These are phyloP conservation scores for Piprites chloris DNA, from an alignment of 2,113 vertebrate species.

Conservation along the genomic window DNA sequence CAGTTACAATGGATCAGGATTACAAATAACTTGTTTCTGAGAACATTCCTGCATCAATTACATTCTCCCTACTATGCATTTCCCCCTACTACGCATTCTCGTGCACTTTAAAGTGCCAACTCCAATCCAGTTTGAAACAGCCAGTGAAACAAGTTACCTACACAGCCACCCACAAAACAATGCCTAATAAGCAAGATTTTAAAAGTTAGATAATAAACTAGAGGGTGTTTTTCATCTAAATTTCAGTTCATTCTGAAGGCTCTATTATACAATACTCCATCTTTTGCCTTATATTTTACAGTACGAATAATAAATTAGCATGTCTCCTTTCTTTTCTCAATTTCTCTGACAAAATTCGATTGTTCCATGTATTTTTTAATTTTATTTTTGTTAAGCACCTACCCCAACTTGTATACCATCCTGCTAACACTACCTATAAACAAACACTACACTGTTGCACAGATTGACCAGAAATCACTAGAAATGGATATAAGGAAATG, in stretches of 20 bases:
- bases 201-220: not conserved
- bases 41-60: not conserved
- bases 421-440: not conserved
- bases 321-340: not conserved
- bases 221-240: not conserved
- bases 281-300: not conserved
- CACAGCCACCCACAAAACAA: not conserved
- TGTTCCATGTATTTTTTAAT: not conserved
- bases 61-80: not conserved
- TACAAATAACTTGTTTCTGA: not conserved
- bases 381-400: not conserved
- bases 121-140: not conserved
- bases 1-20: not conserved
- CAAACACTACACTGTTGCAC: not conserved
- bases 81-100: not conserved
- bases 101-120: not conserved
- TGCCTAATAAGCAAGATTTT: not conserved
- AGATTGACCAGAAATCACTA: not conserved
- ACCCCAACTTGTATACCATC: not conserved
- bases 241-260: not conserved
- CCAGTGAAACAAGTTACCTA: not conserved
- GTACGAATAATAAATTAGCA: not conserved
- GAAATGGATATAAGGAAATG: not conserved
- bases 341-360: not conserved
- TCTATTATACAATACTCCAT: not conserved